A percentile compares a stretch with the other conserved stretches of the same genome.
Evolutionary conservation across 2,113 vertebrate species (phyloP).

Genomic region (Seriola rivoliana): DNA sequence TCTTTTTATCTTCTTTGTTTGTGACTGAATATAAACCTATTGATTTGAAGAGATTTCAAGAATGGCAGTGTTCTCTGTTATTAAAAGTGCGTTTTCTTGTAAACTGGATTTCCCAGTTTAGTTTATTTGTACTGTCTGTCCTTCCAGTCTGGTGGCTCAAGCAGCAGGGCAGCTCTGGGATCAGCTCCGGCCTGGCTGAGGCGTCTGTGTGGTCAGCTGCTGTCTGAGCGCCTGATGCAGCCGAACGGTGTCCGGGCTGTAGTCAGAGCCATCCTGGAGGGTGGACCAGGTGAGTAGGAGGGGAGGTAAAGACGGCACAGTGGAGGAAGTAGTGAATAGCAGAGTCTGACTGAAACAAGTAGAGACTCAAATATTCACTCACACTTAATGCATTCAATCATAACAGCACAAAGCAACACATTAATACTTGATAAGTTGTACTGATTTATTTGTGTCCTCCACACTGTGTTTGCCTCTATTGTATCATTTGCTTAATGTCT

Average conservation of each 20-base stretch:
- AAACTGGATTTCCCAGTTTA: not conserved
- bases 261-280: conserved; percentile 91
- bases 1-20: no score
- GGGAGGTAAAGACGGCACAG: no score
- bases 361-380: not conserved
- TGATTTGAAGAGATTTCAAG: no score
- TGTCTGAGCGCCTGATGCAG: conserved; percentile 91
- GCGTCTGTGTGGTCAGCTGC: conserved; percentile 91
- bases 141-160: conserved; percentile 45
- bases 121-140: not conserved
- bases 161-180: conserved; percentile 41
- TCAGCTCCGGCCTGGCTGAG: conserved; percentile 89
- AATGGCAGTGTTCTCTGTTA: no score
- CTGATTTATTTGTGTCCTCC: not conserved
- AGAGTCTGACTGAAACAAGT: not conserved
- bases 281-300: conserved; percentile 84
- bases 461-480: not conserved
- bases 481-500: not conserved
- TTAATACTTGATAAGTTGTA: not conserved
- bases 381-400: not conserved
- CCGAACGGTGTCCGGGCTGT: conserved; percentile 91
- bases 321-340: no score
- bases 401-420: not conserved
- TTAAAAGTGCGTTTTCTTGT: no score
- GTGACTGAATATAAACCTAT: no score